Base-by-base conservation (phyloP, 2,888 invertebrate genomes). In the Pseudococcus longispinus region DNA sequence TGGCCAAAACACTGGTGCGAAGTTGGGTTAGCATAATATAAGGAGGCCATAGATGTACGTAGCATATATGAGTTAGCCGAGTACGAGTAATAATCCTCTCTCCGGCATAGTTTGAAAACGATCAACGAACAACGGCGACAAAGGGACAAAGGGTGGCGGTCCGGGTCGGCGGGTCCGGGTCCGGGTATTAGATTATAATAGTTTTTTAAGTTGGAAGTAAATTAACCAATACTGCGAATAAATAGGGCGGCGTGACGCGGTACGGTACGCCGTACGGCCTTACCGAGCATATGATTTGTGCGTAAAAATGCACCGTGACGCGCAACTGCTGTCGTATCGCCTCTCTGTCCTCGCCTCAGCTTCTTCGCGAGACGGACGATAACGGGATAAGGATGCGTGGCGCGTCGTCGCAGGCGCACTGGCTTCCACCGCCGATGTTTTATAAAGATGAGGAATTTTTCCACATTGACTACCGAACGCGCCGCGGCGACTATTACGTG, bases 341-440 rank as follows among this genome's bases (percentile, higher is more conserved):
- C 23, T 29, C 65, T 65, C 18, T 3, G n/a, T 11, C 29, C 6
- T 29, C 70, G 70, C 60, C 60, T 60, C 60, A 4, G 13, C 29
- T 13, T 26, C 29, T 18, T 15, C 15, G 29, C 20, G 77, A 80
- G 77, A 80, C 74, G 74, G 13, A 74, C 77, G 77, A 80, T 80
- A 80, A 80, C 77, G 77, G 77, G 32, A 80, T 80, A 80, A 80
- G 42, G 77, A 80, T 29, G 77, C 77, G 77, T 80, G 29, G 77
- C 70, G 42, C 18, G 20, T 42, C 77, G 77, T 80, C 77, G 77
- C 77, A 80, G 77, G 77, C 77, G 77, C 77, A 80, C 77, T 80
- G 18, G 77, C 20, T 37, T 80, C 77, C 29, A 60, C 11, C 60
- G 42, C 2, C 74, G 20, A 77, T 8, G 29, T 70, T 70, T 11